Evolutionary conservation across 1,140 invertebrate species (phyloP).

Genomic region (Pseudomyrmex flavicornis): DNA sequence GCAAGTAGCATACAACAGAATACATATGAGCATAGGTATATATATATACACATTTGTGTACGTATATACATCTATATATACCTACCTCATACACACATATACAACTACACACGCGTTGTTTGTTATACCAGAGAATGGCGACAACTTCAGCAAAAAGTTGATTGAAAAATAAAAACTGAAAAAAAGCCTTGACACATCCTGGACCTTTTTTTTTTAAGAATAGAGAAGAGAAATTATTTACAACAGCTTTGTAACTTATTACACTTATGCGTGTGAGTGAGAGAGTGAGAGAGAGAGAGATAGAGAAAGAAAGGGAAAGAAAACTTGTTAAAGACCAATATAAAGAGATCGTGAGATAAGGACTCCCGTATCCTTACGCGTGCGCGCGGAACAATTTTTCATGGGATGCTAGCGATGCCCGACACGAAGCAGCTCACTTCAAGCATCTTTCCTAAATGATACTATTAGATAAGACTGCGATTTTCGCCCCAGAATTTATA

Average conservation of each 20-base stretch:
- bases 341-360: conserved; percentile 61
- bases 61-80: conserved; percentile 51
- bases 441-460: conserved; percentile 59
- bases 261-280: conserved; percentile 59
- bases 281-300: conserved; percentile 46
- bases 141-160: conserved; percentile 82
- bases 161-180: conserved; percentile 83
- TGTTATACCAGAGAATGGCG: conserved; percentile 83
- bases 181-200: conserved; percentile 82
- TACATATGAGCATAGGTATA: conserved; percentile 1
- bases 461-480: conserved; percentile 49
- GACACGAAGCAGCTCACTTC: conserved; percentile 55
- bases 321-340: conserved; percentile 75
- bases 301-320: conserved; percentile 67
- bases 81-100: conserved; percentile 38
- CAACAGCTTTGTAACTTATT: conserved; percentile 72
- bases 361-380: conserved; percentile 67
- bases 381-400: conserved; percentile 80
- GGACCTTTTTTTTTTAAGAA: conserved; percentile 78
- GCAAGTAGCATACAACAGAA: conserved; percentile 46
- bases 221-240: conserved; percentile 64
- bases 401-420: conserved; percentile 65
- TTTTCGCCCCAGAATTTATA: too few relatives aligned
- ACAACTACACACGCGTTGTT: conserved; percentile 80
- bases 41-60: not conserved